Evolutionary conservation across 2,888 invertebrate genomes (phyloP).

Genomic region (Marasmarcha lunaedactyla): DNA sequence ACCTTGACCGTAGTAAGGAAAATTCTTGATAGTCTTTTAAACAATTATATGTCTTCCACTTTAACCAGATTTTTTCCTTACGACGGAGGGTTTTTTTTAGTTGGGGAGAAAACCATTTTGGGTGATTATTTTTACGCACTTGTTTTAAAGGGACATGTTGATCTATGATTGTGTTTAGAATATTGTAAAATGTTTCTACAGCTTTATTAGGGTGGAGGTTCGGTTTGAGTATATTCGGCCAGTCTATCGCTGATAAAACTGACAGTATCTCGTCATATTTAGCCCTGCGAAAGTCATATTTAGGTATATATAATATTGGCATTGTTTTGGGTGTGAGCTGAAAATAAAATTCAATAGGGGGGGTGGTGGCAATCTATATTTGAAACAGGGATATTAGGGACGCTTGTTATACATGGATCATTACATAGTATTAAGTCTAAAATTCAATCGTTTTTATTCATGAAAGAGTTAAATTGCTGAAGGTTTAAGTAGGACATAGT

Average conservation of each 20-base stretch:
- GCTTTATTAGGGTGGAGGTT: not conserved
- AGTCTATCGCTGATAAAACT: not conserved
- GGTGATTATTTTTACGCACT: not conserved
- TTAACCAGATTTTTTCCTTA: not conserved
- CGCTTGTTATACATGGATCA: too few relatives aligned
- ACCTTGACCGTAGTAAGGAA: not conserved
- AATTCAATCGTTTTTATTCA: not conserved
- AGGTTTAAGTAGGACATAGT: not conserved
- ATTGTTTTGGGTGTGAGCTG: not conserved
- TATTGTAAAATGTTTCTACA: not conserved
- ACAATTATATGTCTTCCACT: not conserved
- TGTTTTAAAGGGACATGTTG: not conserved
- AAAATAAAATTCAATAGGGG: not conserved
- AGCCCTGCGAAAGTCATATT: not conserved
- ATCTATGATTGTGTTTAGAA: not conserved
- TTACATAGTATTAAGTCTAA: not conserved
- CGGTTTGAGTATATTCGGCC: not conserved
- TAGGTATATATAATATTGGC: not conserved
- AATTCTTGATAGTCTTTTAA: not conserved
- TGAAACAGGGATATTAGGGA: not conserved
- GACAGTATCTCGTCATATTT: not conserved
- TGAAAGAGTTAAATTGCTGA: not conserved
- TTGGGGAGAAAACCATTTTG: not conserved
- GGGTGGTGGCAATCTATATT: not conserved
- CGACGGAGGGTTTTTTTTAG: not conserved